Percentiles rank a stretch among this genome's conserved stretches.
Evolutionary conservation across 2,797 vertebrate genomes (phyloP).

Genomic region (Melanotaenia trifasciata): DNA sequence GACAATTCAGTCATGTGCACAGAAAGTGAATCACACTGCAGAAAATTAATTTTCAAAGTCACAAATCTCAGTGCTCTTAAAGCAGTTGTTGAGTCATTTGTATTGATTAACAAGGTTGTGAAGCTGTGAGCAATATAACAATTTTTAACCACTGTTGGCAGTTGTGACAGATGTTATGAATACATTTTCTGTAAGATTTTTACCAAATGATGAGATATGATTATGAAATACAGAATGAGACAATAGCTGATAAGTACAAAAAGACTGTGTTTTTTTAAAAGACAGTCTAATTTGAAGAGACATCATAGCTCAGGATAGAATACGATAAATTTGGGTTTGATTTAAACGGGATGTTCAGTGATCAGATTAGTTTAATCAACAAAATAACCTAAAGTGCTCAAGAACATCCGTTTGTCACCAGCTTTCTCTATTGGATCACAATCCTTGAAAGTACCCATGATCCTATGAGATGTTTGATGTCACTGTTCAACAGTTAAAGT

Average conservation of each 20-base stretch:
- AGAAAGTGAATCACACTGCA: neutral
- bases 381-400: neutral
- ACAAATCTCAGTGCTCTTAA: slow-evolving; percentile 4
- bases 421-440: neutral
- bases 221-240: no score
- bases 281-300: neutral
- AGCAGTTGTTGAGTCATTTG: slow-evolving; percentile 17
- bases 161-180: slow-evolving; percentile 4
- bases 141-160: neutral
- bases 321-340: neutral
- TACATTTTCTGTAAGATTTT: neutral
- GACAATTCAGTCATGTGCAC: neutral
- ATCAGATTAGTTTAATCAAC: neutral
- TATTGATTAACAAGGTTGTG: slow-evolving; percentile 23
- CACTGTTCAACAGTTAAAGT: no score
- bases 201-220: no score
- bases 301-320: neutral
- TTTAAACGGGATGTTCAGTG: neutral
- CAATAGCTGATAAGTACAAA: no score
- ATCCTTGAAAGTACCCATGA: neutral
- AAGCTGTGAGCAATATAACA: slow-evolving; percentile 4
- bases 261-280: no score
- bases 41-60: slow-evolving; percentile 7
- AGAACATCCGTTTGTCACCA: neutral
- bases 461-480: no score